These are phyloP conservation scores for Pteruthius melanotis DNA, from an alignment of 2,113 vertebrate genomes.

Conservation along the genomic window DNA sequence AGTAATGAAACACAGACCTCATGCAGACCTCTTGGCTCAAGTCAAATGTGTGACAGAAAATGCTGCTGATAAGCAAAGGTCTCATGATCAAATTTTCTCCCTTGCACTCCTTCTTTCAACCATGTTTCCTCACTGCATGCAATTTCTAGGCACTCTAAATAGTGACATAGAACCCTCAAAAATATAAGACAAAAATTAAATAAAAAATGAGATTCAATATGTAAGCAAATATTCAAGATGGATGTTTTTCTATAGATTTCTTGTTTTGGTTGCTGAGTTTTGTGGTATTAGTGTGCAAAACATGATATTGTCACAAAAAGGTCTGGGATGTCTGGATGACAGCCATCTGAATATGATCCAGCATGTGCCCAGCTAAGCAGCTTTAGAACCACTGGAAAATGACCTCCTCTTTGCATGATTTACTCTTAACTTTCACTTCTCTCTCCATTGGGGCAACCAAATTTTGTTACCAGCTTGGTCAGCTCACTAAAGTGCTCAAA, in stretches of 20 bases:
- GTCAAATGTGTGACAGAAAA: background rate
- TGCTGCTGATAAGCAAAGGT: fast-evolving
- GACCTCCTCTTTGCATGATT: fast-evolving
- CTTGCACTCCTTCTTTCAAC: background rate
- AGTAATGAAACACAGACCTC: background rate
- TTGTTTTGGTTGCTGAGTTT: background rate
- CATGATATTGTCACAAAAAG: background rate
- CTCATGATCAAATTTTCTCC: background rate
- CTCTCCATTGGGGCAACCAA: background rate
- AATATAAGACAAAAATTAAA: background rate
- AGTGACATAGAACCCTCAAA: background rate
- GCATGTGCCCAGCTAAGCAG: background rate
- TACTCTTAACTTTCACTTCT: background rate
- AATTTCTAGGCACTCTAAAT: background rate
- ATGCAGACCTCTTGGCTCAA: background rate
- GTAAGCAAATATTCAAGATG: background rate
- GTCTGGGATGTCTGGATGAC: background rate
- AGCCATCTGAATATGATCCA: background rate
- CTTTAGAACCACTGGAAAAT: background rate
- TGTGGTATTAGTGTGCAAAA: background rate
- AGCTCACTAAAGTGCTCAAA: background rate
- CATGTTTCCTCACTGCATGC: background rate
- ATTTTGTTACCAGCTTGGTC: background rate
- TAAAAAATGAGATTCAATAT: background rate
- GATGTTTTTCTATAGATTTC: fast-evolving